Conservation (phyloP, 1,140 invertebrate genomes). For the Chironomus striatipennis region DNA sequence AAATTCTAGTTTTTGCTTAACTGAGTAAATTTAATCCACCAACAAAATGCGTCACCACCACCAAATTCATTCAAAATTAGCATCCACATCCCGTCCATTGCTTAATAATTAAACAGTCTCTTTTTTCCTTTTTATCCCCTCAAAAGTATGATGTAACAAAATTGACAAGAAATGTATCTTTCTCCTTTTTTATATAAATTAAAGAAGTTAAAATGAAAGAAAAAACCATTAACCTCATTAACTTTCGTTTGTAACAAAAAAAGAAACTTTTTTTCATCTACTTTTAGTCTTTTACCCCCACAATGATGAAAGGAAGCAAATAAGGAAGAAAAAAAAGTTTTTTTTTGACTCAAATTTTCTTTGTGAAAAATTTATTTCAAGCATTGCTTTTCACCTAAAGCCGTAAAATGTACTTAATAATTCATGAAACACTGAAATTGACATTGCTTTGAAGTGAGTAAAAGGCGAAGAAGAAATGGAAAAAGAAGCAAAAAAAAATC, state of each 20-base stretch:
- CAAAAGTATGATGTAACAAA: not conserved
- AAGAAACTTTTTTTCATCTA: not conserved
- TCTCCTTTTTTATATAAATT: not conserved
- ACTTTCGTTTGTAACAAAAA: not conserved
- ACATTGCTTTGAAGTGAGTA: constrained; percentile 7
- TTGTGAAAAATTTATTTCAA: not conserved
- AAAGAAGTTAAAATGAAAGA: not conserved
- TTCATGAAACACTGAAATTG: constrained; percentile 9
- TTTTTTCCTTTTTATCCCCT: not conserved
- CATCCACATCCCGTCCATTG: too few relatives aligned
- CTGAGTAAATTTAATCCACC: too few relatives aligned
- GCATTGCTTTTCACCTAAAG: constrained; percentile 12
- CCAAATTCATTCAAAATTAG: too few relatives aligned
- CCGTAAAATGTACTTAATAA: constrained; percentile 14
- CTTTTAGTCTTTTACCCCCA: too few relatives aligned
- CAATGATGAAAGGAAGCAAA: not conserved
- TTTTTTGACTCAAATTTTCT: not conserved
- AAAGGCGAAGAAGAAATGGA: not conserved
- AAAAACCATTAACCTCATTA: constrained; percentile 13
- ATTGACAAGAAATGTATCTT: not conserved
- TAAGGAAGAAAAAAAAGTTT: not conserved
- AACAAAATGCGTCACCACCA: too few relatives aligned
- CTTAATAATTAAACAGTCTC: not conserved
- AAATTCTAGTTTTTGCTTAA: too few relatives aligned
- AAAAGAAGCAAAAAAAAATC: not conserved